These are phyloP conservation scores for Dipodomys stephensi DNA, from an alignment of 2,113 vertebrate species.

Conservation along the genomic window DNA sequence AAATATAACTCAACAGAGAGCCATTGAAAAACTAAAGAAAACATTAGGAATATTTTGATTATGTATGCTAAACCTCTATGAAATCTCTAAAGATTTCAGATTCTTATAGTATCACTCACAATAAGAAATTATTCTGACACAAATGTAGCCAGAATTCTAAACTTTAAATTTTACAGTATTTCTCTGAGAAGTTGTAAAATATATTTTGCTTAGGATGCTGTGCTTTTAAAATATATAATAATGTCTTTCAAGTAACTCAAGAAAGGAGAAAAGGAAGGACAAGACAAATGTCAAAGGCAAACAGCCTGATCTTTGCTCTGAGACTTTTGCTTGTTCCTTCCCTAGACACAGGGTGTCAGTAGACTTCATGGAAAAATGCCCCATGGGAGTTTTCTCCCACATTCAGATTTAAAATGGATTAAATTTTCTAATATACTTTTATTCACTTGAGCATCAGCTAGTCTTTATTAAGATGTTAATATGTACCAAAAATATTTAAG, in stretches of 20 bases:
- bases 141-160: not conserved
- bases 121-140: not conserved
- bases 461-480: not conserved
- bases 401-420: not conserved
- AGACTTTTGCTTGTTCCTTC: not conserved
- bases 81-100: not conserved
- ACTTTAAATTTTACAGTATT: not conserved
- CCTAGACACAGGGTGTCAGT: not conserved
- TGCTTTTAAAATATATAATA: not conserved
- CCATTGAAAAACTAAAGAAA: not conserved
- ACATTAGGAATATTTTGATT: not conserved
- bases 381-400: not conserved
- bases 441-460: slow-evolving; percentile 6
- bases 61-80: not conserved
- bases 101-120: not conserved
- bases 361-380: not conserved
- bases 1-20: not conserved
- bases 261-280: not conserved
- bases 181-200: not conserved
- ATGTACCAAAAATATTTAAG: not conserved
- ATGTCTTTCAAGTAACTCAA: not conserved
- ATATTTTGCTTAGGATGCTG: too few species aligned
- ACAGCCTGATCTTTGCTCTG: not conserved
- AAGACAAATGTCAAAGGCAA: not conserved
- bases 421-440: not conserved